Base-by-base conservation (phyloP, 1,140 invertebrate genomes). In the Magallana ariakensis region DNA sequence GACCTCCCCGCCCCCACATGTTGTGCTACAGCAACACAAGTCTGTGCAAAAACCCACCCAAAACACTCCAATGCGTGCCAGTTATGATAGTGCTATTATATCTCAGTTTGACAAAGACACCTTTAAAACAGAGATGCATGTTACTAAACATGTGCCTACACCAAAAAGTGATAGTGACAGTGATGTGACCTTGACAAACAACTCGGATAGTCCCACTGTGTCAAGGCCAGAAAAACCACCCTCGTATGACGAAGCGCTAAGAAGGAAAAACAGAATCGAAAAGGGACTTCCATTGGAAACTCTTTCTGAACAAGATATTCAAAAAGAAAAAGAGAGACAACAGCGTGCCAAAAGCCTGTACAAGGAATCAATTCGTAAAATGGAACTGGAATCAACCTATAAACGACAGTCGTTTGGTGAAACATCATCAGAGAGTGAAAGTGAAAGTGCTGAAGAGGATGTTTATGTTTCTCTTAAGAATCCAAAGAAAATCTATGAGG, bases 301-400 rank as follows among this genome's bases (percentile, higher is more conserved):
- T 80, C 33, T 33, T 70, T 92, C 91, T 22, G 92, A 94, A 85
- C 90, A 92, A 82, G 92, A 93, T 80, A 91, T 92, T 80, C 85
- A 93, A 82, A 92, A 92, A 83, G 94, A 95, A 88, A 93, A 90
- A 83, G 91, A 92, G 46, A 90, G 92, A 56, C 95, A 93, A 91
- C 91, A 92, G 46, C 89, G 91, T 82, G 95, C 95, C 11, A 93
- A 94, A 87, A 87, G 93, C 62, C 87, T 95, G 46, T 95, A 95
- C 90, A 94, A 95, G 89, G 91, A 95, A 85, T 95, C 95, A 9
- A 82, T 95, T 62, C 90, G 93, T 83, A 91, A 93, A 84, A 94
- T 94, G 84, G 89, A 90, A 33, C 91, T 93, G 57, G 92, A 94
- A 26, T 22, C 66, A 54, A 54, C 26, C 19, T 56, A 54, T 8